Evolutionary conservation across 2,888 invertebrate genomes (phyloP), one percentile per base, ranked within the genome.

Genomic region (Synanthedon tipuliformis): DNA sequence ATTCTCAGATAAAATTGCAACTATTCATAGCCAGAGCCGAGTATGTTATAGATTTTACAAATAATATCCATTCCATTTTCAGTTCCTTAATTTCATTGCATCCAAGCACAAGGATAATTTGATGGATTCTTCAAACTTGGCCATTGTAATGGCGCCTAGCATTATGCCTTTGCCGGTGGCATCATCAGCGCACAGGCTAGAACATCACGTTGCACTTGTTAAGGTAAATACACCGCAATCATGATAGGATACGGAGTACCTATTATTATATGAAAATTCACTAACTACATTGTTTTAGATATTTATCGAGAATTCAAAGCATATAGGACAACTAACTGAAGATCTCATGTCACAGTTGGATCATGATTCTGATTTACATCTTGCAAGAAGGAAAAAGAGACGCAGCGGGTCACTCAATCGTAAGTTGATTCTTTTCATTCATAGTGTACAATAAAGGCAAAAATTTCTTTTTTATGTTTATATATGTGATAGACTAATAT

Each of bases 381-480:
- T 84, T 57, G 86, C 87, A 55, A 90, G 90, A 68, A 91, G 92
- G 71, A 95, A 94, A 77, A 94, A 95, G 78, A 89, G 95, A 69
- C 89, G 94, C 64, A 95, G 95, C 89, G 95, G 95, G 63, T 95
- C 95, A 63, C 88, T 95, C 61, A 95, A 95, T 81, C 90, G 95
- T 94, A 89, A 89, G 89, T 74, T 50, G 11, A 34, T 8, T 8
- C 27, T 34, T 34, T 34, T 34, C 7, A 34, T 34, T 34, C 8
- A 34, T 34, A 34, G 40, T 40, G 51, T 52, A 51, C 51, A 40
- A 54, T 45, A 54, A 3, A 34, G 27, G 27, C 27, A 8, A 2
- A 34, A 34, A 34, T 1, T 27, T 27, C 5, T 34, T 10, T 34
- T 34, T 34, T 34, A 34, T 34, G 34, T 34, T 3, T 34, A 34